Base-by-base conservation (phyloP, 2,113 vertebrate species). In the Phasianus colchicus region DNA sequence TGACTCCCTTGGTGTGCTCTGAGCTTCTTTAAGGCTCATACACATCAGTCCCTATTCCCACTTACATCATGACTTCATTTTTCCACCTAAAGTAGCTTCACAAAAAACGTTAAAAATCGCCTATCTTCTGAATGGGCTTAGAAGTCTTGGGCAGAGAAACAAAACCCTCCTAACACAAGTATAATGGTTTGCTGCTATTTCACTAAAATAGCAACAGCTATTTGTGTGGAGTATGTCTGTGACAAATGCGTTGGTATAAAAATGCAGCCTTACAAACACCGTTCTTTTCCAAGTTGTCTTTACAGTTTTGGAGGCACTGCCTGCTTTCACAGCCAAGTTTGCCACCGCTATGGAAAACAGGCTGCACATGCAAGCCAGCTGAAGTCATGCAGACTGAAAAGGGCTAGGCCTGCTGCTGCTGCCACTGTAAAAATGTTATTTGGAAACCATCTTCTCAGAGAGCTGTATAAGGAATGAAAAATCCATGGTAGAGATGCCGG, bases 311-410 rank as follows among this genome's bases (percentile, higher is more conserved):
- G 97, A 97, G 94, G 84, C 80, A 22, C 55, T 24, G 36, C 71
- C 91, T 84, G 85, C 82, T 96, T 97, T 97, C 97, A 77, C 97
- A 96, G 98, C 98, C 98, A 98, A 95, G 29, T 96, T 94, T 97
- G 96, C 97, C 97, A 97, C 97, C 14, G 85, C 96, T 94, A 73
- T 96, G 96, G 96, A 97, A 93, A 97, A 96, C 93, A 92, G 95
- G 89, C 89, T 21, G 79, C 95, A 79, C 82, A 74, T 50, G 91
- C 89, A 77, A 91, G 95, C 95, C 97, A 96, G 97, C 96, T 98
- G 97, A 96, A 97, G 96, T 96, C 96, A 97, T 74, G 10, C 24
- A 20, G 60, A 55, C 93, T 38, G 92, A 86, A 67, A 88, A 95
- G 77, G 88, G 87, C 70, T 82, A 42, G 4, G 83, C 34, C 16